Evolutionary conservation across 2,888 invertebrate genomes (phyloP).

Genomic region (Amiota mariae): DNA sequence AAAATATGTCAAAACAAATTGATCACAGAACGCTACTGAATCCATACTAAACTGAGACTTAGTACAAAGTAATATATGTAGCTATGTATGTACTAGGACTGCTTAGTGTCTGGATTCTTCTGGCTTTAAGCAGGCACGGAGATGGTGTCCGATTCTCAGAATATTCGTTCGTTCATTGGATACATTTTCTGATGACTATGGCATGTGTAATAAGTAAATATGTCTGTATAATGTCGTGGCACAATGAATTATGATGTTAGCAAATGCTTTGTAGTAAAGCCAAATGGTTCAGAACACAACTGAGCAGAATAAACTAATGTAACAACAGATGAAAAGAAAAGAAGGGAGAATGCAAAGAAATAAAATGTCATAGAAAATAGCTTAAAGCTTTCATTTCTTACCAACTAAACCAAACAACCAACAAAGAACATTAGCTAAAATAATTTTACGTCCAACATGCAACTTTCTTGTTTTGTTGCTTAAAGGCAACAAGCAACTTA

Average conservation of each 20-base stretch:
- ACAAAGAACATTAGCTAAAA: too few species aligned
- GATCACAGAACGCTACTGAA: constrained; percentile 45
- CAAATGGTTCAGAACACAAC: too few species aligned
- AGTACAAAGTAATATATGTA: not conserved
- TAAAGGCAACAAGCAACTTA: constrained; percentile 16
- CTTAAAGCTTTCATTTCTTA: too few species aligned
- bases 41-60: not conserved
- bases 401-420: too few species aligned
- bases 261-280: too few species aligned
- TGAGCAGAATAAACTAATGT: too few species aligned
- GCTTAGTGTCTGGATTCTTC: not conserved
- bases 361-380: too few species aligned
- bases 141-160: not conserved
- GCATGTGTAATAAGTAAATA: not conserved
- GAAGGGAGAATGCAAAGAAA: too few species aligned
- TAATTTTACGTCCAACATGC: not conserved
- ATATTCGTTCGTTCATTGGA: not conserved
- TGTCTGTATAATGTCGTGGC: too few species aligned
- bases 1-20: constrained; percentile 67
- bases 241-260: too few species aligned
- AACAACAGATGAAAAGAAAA: too few species aligned
- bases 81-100: too few species aligned
- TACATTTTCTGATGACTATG: not conserved
- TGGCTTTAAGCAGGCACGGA: not conserved
- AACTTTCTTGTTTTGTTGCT: not conserved